Evolutionary conservation across 2,888 invertebrate species (phyloP), one percentile per base, ranked within the genome.

Genomic region (Sipha maydis): DNA sequence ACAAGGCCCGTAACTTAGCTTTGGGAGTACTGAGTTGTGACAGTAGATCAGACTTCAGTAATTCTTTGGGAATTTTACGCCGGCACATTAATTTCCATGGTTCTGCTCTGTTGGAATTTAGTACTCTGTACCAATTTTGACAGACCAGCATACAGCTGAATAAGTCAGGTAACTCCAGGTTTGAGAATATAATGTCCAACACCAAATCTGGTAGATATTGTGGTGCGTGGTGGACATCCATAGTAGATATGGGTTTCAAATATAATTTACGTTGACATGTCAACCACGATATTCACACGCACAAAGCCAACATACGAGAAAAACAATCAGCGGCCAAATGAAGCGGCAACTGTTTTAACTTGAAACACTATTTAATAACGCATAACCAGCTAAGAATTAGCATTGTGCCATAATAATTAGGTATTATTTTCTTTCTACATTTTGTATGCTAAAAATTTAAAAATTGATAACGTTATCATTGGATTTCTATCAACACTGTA

Each of bases 41-140:
- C 86, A 99, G 93, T 91, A 99, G 93, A 92, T 98, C 98, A 14
- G 98, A 97, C 93, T 97, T 97, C 90, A 98, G 93, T 9, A 95
- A 95, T 91, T 95, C 97, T 92, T 97, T 96, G 1, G 98, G 95
- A 90, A 99, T 93, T 92, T 95, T 96, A 91, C 96, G 94, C 90
- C 96, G 93, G 92, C 98, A 98, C 91, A 97, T 97, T 92, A 95
- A 93, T 91, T 97, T 94, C 99, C 99, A 99, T 90, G 98, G 96
- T 91, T 98, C 98, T 92, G 96, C 97, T 92, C 97, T 97, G 93
- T 98, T 98, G 91, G 98, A 97, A 92, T 95, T 96, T 89, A 99
- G 93, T 92, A 97, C 96, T 92, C 94, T 94, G 92, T 96, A 96
- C 99, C 99, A 99, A 91, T 95, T 95, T 92, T 97, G 97, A 93